phyloP scores from a whole-genome alignment of 2,888 invertebrate genomes.

The Eudemis profundana region DNA sequence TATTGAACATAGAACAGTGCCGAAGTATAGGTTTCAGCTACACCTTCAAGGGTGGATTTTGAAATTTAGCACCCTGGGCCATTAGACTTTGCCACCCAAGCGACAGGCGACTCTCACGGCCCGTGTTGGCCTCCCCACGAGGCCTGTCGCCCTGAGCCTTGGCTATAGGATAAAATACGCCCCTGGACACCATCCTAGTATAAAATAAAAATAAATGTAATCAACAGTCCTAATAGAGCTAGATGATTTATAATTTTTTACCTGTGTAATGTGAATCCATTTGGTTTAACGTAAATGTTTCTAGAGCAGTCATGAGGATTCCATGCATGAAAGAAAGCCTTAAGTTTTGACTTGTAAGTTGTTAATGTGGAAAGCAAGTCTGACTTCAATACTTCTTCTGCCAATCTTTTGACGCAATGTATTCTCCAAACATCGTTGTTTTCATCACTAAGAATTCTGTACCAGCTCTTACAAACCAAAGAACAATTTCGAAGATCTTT shows the following conservation, averaged over 20 bases:
- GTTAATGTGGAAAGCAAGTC: constrained; percentile 95
- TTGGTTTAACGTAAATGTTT: constrained; percentile 98
- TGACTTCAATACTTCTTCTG: constrained; percentile 94
- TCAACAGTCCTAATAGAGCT: no score
- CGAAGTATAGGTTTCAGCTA: no score
- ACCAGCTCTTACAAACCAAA: constrained; percentile 97
- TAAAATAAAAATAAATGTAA: no score
- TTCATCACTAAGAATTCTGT: constrained; percentile 94
- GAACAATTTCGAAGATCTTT: constrained; percentile 95
- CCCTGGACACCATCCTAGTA: no score
- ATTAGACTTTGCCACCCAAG: no score
- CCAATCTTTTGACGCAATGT: constrained; percentile 94
- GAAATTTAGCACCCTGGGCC: no score
- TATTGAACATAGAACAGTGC: not conserved
- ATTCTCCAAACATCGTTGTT: constrained; percentile 98
- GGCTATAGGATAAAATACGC: no score
- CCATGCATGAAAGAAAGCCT: constrained; percentile 98
- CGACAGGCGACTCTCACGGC: no score
- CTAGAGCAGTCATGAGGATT: constrained; percentile 98
- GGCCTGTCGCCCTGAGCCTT: no score
- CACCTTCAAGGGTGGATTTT: no score
- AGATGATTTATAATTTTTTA: no score
- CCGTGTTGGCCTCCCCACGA: no score
- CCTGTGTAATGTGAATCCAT: constrained; percentile 98
- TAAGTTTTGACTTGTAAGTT: constrained; percentile 96